Evolutionary conservation across 2,797 vertebrate species (phyloP).

Genomic region (Alfaro cultratus): DNA sequence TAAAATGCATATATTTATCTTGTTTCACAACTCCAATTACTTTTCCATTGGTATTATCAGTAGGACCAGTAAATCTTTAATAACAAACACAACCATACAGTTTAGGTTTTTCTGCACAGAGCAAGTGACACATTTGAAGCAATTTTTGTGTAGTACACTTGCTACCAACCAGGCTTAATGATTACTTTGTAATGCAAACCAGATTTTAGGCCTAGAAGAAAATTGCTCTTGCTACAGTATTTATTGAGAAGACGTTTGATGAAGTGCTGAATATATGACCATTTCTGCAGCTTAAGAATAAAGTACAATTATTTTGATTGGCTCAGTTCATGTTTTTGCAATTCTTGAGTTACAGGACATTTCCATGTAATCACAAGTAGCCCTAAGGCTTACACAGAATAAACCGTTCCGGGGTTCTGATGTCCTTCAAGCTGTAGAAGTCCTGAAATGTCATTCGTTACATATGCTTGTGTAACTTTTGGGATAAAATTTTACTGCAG

Average conservation of each 20-base stretch:
- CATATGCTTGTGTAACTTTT: conserved; percentile 43
- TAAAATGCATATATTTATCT: background rate
- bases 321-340: conserved; percentile 7
- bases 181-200: background rate
- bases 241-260: background rate
- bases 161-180: background rate
- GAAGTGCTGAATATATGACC: background rate
- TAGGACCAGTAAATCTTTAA: background rate
- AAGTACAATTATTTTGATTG: conserved; percentile 3
- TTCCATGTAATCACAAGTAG: conserved; percentile 21
- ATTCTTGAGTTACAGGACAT: conserved; percentile 17
- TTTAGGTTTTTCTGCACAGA: background rate
- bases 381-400: conserved; percentile 26
- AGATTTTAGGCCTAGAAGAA: background rate
- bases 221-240: background rate
- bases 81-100: background rate
- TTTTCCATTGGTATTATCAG: background rate
- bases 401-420: conserved; percentile 42
- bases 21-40: background rate
- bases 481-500: conserved; percentile 50
- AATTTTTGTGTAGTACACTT: background rate
- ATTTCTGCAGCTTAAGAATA: background rate
- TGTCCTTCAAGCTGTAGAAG: conserved; percentile 34
- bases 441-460: conserved; percentile 32
- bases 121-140: background rate